Percentiles rank a stretch among this genome's conserved stretches.
phyloP scores from a whole-genome alignment of 1,140 invertebrate species.

The Drosophila parabipectinata region DNA sequence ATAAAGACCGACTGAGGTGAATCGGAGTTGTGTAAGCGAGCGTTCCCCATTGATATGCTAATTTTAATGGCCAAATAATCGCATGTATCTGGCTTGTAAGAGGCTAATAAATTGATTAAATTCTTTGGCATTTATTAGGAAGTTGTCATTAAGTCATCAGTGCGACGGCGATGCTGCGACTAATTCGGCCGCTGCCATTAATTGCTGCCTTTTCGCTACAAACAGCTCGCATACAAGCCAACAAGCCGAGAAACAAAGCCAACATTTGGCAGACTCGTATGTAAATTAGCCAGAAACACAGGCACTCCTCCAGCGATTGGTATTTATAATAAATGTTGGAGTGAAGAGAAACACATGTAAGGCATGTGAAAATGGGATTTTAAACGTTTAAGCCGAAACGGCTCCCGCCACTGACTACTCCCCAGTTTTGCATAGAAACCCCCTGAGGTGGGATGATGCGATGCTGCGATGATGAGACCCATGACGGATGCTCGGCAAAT shows the following conservation, averaged over 20 bases:
- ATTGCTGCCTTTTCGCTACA: slow-evolving; percentile 69
- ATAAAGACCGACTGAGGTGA: background rate
- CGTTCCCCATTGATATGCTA: slow-evolving; percentile 71
- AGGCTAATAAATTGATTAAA: slow-evolving; percentile 73
- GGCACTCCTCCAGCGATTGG: slow-evolving; percentile 61
- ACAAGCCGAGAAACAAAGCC: slow-evolving; percentile 41
- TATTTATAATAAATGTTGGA: slow-evolving; percentile 70
- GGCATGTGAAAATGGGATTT: slow-evolving; percentile 73
- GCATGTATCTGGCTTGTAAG: slow-evolving; percentile 57
- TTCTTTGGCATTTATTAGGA: slow-evolving; percentile 73
- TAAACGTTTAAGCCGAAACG: slow-evolving; percentile 55
- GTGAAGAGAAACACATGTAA: slow-evolving; percentile 70
- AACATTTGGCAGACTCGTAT: slow-evolving; percentile 52
- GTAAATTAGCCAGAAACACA: slow-evolving; percentile 55
- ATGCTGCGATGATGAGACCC: slow-evolving; percentile 36
- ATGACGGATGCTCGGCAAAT: slow-evolving; percentile 62
- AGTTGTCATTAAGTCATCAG: slow-evolving; percentile 78
- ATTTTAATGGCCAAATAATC: slow-evolving; percentile 76
- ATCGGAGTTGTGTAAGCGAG: slow-evolving; percentile 35
- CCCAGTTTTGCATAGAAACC: slow-evolving; percentile 59
- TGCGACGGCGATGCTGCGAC: slow-evolving; percentile 41
- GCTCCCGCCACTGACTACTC: slow-evolving; percentile 21
- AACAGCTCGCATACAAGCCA: slow-evolving; percentile 21
- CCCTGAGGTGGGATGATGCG: slow-evolving; percentile 17
- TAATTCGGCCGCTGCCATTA: slow-evolving; percentile 72